Base-by-base conservation (phyloP, 2,888 invertebrate species). In the Noctua pronuba region DNA sequence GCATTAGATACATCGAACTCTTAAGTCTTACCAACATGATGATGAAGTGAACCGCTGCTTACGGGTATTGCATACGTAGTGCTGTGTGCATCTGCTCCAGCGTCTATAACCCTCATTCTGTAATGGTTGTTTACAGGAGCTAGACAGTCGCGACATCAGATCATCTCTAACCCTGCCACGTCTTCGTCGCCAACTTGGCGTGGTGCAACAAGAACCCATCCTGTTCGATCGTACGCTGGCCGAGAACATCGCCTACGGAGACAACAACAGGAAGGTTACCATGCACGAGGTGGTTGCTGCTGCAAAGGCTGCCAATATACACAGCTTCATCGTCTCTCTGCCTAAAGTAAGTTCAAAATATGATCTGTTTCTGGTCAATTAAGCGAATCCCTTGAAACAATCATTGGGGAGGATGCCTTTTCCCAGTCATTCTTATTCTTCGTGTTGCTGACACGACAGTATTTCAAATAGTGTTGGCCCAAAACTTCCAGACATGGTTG, bases 191-290 rank as follows among this genome's bases (percentile, higher is more conserved):
- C 98, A 98, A 92, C 96, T 99, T 78, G 98, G 98, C 0, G 97
- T 99, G 64, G 98, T 99, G 2, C 98, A 98, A 3, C 99, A 99
- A 94, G 99, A 99, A 90, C 99, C 98, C 0, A 97, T 98, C 7
- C 97, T 99, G 0, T 99, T 99, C 93, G 98, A 98, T 91, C 97
- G 98, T 71, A 98, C 98, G 28, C 98, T 99, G 67, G 97, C 97
- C 0, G 98, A 99, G 91, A 99, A 99, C 92, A 99, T 99, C 87
- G 98, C 98, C 0, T 99, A 99, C 91, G 99, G 99, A 6, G 98
- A 98, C 92, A 98, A 98, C 92, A 96, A 96, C 74, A 96, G 98
- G 13, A 95, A 96, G 44, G 97, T 98, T 62, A 92, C 97, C 58
- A 98, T 97, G 97, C 97, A 97, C 67, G 98, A 98, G 90, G 97